Evolutionary conservation across 2,888 invertebrate genomes (phyloP), one percentile per base, ranked within the genome.

Genomic region (Girardia tigrina): DNA sequence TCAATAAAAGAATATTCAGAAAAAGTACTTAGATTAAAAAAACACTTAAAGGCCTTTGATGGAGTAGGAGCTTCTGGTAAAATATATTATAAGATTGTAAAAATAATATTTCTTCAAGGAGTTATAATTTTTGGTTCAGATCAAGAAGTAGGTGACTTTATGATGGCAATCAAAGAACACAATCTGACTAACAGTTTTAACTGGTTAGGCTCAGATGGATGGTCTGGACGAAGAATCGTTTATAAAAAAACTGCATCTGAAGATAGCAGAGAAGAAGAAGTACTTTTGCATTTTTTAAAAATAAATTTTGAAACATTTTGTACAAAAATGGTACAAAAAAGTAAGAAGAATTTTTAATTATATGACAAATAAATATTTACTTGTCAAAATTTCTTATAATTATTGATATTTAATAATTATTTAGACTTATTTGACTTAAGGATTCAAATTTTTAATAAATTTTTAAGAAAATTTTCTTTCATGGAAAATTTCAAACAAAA

Each of bases 131-230:
- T 92, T 84, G 94, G 91, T 0, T 94, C 93, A 0, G 94, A 94
- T 85, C 94, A 94, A 86, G 94, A 94, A 86, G 94, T 94, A 6
- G 92, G 93, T 0, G 92, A 91, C 42, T 89, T 95, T 77, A 95
- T 95, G 94, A 87, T 90, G 71, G 94, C 94, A 0, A 91, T 94
- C 0, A 88, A 90, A 77, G 87, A 93, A 2, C 88, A 88, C 78
- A 92, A 92, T 82, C 91, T 91, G 12, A 92, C 93, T 0, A 90
- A 90, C 4, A 88, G 89, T 74, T 95, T 94, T 86, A 90, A 91
- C 76, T 94, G 94, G 94, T 92, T 94, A 42, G 94, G 94, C 0
- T 92, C 92, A 29, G 94, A 94, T 81, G 94, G 94, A 0, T 94
- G 94, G 94, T 91, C 91, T 81, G 93, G 92, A 2, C 85, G 94